These are phyloP conservation scores for Phrynosoma platyrhinos DNA, from an alignment of 2,113 vertebrate species.

Conservation along the genomic window DNA sequence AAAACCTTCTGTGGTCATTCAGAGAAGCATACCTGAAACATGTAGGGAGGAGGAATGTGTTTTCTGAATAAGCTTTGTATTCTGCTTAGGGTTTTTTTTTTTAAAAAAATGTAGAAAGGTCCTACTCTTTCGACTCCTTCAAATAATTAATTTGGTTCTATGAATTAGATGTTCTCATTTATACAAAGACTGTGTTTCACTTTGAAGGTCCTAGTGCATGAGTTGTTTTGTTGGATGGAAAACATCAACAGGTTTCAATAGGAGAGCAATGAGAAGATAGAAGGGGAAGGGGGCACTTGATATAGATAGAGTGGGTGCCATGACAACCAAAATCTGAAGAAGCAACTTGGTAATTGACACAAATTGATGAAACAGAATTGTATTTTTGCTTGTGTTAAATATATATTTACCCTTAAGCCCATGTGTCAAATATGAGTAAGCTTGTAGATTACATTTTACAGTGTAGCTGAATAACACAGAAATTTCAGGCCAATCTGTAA, in stretches of 20 bases:
- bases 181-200: neutral
- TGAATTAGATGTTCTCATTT: neutral
- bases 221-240: slow-evolving; percentile 9
- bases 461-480: neutral
- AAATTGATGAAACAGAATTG: slow-evolving; percentile 11
- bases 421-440: neutral
- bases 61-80: neutral
- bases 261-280: slow-evolving; percentile 44
- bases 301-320: slow-evolving; percentile 57
- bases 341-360: slow-evolving; percentile 56
- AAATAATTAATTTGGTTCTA: neutral
- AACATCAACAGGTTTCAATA: slow-evolving; percentile 37
- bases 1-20: accelerated
- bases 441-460: neutral
- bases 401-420: neutral
- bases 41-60: neutral
- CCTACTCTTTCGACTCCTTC: neutral
- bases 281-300: neutral
- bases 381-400: neutral
- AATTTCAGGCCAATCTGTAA: neutral
- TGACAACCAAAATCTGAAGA: slow-evolving; percentile 76
- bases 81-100: neutral
- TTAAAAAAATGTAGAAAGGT: neutral
- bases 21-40: accelerated
- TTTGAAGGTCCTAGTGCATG: neutral